A percentile compares a stretch with the other conserved stretches of the same genome.
Evolutionary conservation across 1,140 invertebrate species (phyloP).

Genomic region (Thaumatotibia leucotreta): DNA sequence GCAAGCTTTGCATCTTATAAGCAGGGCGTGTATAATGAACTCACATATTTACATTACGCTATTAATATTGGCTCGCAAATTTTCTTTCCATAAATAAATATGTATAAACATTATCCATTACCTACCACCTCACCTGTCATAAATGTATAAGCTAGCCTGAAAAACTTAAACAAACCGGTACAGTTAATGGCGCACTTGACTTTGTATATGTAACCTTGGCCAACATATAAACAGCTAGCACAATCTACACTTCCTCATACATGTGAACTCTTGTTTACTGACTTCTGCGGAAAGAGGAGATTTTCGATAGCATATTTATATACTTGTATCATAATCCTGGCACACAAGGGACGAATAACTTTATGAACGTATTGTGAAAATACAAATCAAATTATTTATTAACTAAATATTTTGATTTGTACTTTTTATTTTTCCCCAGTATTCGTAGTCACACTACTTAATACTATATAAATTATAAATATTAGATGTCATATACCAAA

Average conservation of each 20-base stretch:
- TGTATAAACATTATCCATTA: background rate
- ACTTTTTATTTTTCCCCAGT: too few relatives aligned
- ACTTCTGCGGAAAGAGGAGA: too few relatives aligned
- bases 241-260: background rate
- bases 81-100: background rate
- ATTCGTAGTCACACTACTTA: too few relatives aligned
- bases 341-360: too few relatives aligned
- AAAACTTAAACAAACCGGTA: constrained; percentile 19
- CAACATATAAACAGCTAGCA: background rate
- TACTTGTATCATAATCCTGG: too few relatives aligned
- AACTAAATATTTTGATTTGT: too few relatives aligned
- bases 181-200: constrained; percentile 21
- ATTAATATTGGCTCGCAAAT: background rate
- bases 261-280: background rate
- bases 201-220: constrained; percentile 24
- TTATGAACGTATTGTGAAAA: too few relatives aligned
- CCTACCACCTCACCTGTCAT: constrained; percentile 14
- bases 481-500: too few relatives aligned
- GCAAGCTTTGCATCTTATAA: background rate
- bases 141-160: constrained; percentile 23
- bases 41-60: background rate
- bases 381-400: too few relatives aligned
- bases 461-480: too few relatives aligned
- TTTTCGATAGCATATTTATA: too few relatives aligned
- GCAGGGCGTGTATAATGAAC: background rate